These are phyloP conservation scores for Panagrolaimus sp. DNA, from an alignment of 1,140 invertebrate genomes.

Conservation along the genomic window DNA sequence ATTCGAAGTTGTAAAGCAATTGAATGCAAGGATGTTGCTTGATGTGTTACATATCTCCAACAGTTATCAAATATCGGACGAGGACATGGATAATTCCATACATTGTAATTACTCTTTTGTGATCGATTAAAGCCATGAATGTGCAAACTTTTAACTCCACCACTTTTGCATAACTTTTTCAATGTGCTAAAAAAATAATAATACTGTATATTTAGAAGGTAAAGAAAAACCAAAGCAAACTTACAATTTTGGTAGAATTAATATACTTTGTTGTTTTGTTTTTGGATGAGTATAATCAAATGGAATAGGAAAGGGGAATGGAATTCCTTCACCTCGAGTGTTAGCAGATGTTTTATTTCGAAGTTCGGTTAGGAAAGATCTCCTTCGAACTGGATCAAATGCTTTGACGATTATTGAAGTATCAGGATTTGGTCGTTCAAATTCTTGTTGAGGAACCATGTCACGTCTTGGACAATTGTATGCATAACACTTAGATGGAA, in stretches of 20 bases:
- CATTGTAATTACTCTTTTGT: slow-evolving; percentile 76
- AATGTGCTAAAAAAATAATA: slow-evolving; percentile 25
- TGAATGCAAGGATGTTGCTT: slow-evolving; percentile 37
- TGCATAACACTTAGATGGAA: neutral
- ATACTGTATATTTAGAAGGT: slow-evolving; percentile 7
- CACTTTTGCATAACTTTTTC: slow-evolving; percentile 72
- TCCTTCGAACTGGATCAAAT: neutral
- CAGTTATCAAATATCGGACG: slow-evolving; percentile 87
- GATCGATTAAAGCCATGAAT: slow-evolving; percentile 75
- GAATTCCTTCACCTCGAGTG: slow-evolving; percentile 29
- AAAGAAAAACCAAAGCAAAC: slow-evolving; percentile 21
- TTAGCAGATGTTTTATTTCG: neutral
- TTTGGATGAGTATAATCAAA: slow-evolving; percentile 21
- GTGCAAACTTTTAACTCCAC: slow-evolving; percentile 68
- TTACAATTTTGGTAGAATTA: slow-evolving; percentile 39
- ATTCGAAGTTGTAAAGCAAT: slow-evolving; percentile 38
- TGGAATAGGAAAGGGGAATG: slow-evolving; percentile 42
- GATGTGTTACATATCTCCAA: slow-evolving; percentile 43
- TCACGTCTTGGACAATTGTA: neutral
- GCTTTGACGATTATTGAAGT: neutral
- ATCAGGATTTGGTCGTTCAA: neutral
- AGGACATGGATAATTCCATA: slow-evolving; percentile 91
- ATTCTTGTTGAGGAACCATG: neutral
- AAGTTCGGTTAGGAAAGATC: neutral
- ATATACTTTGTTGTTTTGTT: slow-evolving; percentile 28